These are phyloP conservation scores for Nemoura dubitans DNA, from an alignment of 2,888 invertebrate genomes.

Conservation along the genomic window DNA sequence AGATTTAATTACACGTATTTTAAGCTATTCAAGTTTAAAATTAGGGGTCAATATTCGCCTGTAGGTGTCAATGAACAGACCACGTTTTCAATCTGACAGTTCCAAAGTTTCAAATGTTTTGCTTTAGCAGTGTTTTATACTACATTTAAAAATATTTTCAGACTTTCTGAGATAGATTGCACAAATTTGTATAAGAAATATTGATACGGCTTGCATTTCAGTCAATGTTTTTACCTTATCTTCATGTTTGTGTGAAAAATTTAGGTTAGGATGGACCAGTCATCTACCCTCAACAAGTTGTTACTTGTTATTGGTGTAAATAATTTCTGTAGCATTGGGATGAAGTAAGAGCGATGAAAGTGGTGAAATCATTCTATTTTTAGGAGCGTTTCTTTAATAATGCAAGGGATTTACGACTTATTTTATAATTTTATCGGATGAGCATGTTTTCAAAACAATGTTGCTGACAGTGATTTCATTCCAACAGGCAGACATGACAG, in stretches of 20 bases:
- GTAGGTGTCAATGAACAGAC: neutral
- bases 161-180: no score
- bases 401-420: neutral
- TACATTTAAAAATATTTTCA: neutral
- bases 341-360: neutral
- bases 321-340: neutral
- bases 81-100: constrained; percentile 33
- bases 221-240: neutral
- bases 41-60: neutral
- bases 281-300: neutral
- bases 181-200: no score
- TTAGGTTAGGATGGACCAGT: neutral
- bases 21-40: neutral
- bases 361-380: neutral
- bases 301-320: neutral
- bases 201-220: no score
- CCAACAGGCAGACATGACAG: constrained; percentile 60
- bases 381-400: neutral
- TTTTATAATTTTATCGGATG: neutral
- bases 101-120: neutral
- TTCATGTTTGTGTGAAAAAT: constrained; percentile 42
- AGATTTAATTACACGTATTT: neutral
- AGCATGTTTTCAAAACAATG: neutral
- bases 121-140: neutral
- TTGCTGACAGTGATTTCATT: neutral